phyloP scores from a whole-genome alignment of 1,140 invertebrate genomes.

The Drosophila teissieri region DNA sequence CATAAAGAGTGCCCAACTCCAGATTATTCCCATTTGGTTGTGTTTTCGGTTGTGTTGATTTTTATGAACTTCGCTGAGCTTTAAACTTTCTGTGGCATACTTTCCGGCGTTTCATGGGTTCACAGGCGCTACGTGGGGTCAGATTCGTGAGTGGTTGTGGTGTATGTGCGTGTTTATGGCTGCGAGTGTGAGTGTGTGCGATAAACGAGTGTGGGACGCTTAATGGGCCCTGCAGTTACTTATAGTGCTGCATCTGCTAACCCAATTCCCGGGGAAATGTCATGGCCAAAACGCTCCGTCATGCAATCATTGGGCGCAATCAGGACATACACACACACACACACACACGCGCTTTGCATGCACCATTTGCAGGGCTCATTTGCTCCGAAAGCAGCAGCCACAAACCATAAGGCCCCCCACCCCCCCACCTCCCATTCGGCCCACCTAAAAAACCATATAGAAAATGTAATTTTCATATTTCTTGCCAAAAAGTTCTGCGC shows the following conservation, averaged over 20 bases:
- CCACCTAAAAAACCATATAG: slow-evolving; percentile 33
- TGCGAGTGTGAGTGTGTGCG: slow-evolving; percentile 33
- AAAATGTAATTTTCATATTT: slow-evolving; percentile 67
- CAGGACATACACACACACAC: slow-evolving; percentile 27
- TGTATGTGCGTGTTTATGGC: neutral
- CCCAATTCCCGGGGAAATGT: slow-evolving; percentile 64
- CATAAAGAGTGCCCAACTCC: slow-evolving; percentile 22
- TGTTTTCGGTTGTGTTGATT: slow-evolving; percentile 31
- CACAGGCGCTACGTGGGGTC: slow-evolving; percentile 56
- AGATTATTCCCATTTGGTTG: slow-evolving; percentile 45
- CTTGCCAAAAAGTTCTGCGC: slow-evolving; percentile 59
- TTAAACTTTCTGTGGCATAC: slow-evolving; percentile 53
- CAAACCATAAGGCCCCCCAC: slow-evolving; percentile 28
- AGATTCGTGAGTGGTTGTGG: slow-evolving; percentile 13
- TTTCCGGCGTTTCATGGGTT: slow-evolving; percentile 42
- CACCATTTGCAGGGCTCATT: slow-evolving; percentile 62
- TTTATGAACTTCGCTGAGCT: slow-evolving; percentile 56
- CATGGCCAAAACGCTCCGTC: slow-evolving; percentile 60
- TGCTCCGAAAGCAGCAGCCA: slow-evolving; percentile 40
- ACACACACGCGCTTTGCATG: slow-evolving; percentile 52
- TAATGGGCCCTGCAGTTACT: slow-evolving; percentile 18
- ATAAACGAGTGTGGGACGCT: slow-evolving; percentile 39
- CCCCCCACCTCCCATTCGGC: neutral
- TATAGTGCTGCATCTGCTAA: slow-evolving; percentile 50
- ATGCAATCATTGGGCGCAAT: slow-evolving; percentile 74